Conservation (phyloP, 2,113 vertebrate species). For the Melospiza georgiana region DNA sequence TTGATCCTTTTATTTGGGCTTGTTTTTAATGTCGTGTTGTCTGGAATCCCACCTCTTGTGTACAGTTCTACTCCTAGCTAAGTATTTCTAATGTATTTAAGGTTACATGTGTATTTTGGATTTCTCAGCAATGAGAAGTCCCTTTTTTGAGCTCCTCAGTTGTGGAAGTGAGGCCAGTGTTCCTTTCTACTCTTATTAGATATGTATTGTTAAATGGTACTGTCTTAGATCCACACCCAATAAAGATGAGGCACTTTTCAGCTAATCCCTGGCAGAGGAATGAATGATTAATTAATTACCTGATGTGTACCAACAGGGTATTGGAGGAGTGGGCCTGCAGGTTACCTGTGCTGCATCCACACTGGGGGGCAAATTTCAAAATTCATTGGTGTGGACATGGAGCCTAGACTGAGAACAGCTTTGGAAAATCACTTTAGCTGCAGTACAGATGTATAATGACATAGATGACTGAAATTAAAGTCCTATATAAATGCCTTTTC, state of each 20-base stretch:
- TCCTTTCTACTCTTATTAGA: background rate
- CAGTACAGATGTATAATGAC: background rate
- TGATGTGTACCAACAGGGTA: background rate
- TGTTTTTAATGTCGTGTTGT: background rate
- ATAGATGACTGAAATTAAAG: background rate
- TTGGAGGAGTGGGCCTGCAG: background rate
- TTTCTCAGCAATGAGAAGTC: background rate
- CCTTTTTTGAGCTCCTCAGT: background rate
- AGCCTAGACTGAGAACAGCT: background rate
- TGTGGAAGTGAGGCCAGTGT: background rate
- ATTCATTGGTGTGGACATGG: background rate
- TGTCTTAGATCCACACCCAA: background rate
- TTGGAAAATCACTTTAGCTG: background rate
- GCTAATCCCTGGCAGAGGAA: background rate
- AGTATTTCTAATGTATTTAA: background rate
- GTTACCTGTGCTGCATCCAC: background rate
- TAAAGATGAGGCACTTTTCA: background rate
- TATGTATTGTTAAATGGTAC: rapidly evolving
- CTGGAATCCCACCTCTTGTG: background rate
- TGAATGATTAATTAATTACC: background rate
- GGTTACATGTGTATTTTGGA: background rate
- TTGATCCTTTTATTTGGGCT: background rate
- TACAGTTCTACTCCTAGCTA: background rate
- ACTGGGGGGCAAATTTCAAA: background rate
- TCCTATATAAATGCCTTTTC: background rate